Evolutionary conservation across 2,888 invertebrate genomes (phyloP).

Genomic region (Iselma pallidipennis): DNA sequence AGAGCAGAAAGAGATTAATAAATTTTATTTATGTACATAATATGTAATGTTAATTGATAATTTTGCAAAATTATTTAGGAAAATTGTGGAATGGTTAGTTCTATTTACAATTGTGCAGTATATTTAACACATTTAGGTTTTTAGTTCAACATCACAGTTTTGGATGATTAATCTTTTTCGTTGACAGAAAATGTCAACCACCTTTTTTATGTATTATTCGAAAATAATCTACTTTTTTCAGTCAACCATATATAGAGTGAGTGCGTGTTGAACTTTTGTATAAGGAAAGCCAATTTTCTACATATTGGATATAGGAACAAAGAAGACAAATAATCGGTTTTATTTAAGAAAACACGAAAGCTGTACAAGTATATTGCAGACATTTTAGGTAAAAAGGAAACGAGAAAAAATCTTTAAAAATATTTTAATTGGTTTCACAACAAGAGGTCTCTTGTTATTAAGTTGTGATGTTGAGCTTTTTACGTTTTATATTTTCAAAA

Average conservation of each 20-base stretch:
- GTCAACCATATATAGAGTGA: neutral
- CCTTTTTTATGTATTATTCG: neutral
- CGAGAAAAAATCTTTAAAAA: too few species aligned
- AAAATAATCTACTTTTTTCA: neutral
- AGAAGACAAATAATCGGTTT: neutral
- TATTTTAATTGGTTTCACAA: too few species aligned
- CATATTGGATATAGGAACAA: neutral
- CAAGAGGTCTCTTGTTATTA: too few species aligned
- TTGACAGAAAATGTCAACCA: too few species aligned
- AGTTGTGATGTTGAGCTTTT: neutral
- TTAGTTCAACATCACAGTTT: neutral
- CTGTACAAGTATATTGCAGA: too few species aligned
- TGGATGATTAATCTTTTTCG: too few species aligned
- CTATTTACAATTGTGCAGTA: neutral
- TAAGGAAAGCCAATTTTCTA: neutral
- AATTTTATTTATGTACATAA: conserved; percentile 13
- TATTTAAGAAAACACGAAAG: neutral
- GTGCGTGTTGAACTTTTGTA: neutral
- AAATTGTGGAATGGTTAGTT: too few species aligned
- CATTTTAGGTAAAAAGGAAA: too few species aligned
- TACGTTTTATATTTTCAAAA: neutral
- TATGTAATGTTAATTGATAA: conserved; percentile 9
- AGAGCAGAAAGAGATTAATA: conserved; percentile 27
- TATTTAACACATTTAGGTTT: neutral
- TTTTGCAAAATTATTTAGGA: too few species aligned